Percentiles rank a stretch among this genome's conserved stretches.
phyloP scores from a whole-genome alignment of 2,113 vertebrate genomes.

The Galemys pyrenaicus region DNA sequence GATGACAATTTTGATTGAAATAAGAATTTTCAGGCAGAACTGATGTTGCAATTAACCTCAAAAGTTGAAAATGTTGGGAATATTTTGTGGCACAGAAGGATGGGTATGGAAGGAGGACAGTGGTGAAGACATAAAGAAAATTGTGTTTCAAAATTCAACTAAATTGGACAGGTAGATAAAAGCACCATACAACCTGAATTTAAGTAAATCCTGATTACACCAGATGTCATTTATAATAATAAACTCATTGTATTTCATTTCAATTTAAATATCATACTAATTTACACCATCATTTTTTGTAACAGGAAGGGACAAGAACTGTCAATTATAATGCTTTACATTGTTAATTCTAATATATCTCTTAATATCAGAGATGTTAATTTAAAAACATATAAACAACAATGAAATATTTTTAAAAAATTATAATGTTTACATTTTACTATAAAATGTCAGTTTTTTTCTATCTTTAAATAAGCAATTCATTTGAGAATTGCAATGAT shows the following conservation, averaged over 20 bases:
- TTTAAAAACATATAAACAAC: background rate
- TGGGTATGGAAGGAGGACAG: background rate
- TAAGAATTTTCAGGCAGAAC: background rate
- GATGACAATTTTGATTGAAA: background rate
- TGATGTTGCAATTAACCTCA: background rate
- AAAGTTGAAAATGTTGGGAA: background rate
- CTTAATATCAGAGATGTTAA: background rate
- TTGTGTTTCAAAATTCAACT: background rate
- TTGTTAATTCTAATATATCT: background rate
- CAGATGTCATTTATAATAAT: background rate
- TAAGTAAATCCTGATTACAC: background rate
- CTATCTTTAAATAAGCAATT: constrained; percentile 16
- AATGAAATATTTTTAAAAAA: background rate
- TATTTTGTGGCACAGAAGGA: background rate
- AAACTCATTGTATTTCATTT: background rate
- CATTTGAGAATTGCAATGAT: constrained; percentile 17
- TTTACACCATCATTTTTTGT: background rate
- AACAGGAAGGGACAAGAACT: background rate
- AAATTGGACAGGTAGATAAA: background rate
- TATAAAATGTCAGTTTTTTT: background rate
- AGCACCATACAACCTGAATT: background rate
- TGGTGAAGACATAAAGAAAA: background rate
- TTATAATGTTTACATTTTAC: background rate
- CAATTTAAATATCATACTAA: background rate
- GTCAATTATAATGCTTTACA: background rate